Percentiles rank a stretch among this genome's conserved stretches.
phyloP scores from a whole-genome alignment of 2,797 vertebrate genomes.

The Rhinogobio ventralis region DNA sequence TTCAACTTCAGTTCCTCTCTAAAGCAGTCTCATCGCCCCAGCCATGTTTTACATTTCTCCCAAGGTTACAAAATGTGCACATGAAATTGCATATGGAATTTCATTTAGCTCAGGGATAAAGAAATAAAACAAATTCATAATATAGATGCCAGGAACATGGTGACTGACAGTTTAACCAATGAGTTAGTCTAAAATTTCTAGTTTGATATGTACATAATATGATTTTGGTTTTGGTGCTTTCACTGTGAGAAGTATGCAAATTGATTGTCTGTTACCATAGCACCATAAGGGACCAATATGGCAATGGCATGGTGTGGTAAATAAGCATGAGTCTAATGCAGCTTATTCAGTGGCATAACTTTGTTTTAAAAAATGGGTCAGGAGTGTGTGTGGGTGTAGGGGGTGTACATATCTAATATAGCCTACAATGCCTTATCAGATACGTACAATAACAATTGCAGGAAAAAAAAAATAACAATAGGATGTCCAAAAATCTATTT shows the following conservation, averaged over 20 bases:
- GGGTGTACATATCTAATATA: too few relatives aligned
- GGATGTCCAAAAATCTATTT: too few relatives aligned
- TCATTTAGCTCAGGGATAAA: constrained; percentile 21
- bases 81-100: constrained; percentile 47
- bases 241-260: constrained; percentile 10
- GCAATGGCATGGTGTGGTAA: neutral
- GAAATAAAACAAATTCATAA: constrained; percentile 9
- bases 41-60: constrained; percentile 7
- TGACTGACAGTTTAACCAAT: neutral
- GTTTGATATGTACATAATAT: neutral
- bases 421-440: neutral
- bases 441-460: neutral
- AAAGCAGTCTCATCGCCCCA: neutral
- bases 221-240: neutral
- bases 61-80: constrained; percentile 21
- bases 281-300: neutral
- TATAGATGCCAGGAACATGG: neutral
- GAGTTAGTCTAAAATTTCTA: neutral
- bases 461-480: too few relatives aligned
- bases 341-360: neutral
- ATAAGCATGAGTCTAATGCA: constrained; percentile 11
- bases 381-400: neutral
- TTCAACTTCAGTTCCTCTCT: neutral
- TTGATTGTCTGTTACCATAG: neutral
- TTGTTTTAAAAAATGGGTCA: neutral